Percentiles rank a stretch among this genome's conserved stretches.
phyloP scores from a whole-genome alignment of 2,113 vertebrate species.

The Mus spicilegus region DNA sequence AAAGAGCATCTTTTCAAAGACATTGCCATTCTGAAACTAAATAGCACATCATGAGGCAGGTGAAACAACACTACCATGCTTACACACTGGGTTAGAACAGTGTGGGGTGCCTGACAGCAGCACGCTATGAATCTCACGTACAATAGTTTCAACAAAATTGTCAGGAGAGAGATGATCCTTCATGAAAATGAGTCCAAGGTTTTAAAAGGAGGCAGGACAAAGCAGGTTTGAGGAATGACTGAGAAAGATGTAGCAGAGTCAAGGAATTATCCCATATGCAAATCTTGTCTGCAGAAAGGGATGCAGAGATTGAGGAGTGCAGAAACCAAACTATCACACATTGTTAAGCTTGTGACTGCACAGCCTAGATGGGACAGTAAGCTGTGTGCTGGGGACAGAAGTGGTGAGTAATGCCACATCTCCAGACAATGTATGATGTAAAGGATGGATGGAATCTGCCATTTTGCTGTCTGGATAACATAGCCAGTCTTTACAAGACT shows the following conservation, averaged over 20 bases:
- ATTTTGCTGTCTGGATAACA: neutral
- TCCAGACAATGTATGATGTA: neutral
- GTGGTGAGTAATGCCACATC: neutral
- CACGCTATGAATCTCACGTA: neutral
- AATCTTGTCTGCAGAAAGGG: neutral
- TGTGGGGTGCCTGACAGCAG: neutral
- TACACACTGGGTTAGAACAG: neutral
- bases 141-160: neutral
- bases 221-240: neutral
- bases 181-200: neutral
- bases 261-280: neutral
- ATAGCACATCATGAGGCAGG: neutral
- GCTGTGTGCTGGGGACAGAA: neutral
- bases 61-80: slow-evolving; percentile 36
- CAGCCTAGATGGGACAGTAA: neutral
- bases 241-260: neutral
- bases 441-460: neutral
- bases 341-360: neutral
- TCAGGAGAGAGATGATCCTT: slow-evolving; percentile 29
- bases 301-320: neutral
- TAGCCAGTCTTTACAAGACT: neutral
- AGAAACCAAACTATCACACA: neutral
- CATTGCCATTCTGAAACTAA: slow-evolving; percentile 9
- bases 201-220: neutral
- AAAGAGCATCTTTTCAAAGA: slow-evolving; percentile 40